Base-by-base conservation (phyloP, 2,888 invertebrate species). In the Xestia xanthographa region DNA sequence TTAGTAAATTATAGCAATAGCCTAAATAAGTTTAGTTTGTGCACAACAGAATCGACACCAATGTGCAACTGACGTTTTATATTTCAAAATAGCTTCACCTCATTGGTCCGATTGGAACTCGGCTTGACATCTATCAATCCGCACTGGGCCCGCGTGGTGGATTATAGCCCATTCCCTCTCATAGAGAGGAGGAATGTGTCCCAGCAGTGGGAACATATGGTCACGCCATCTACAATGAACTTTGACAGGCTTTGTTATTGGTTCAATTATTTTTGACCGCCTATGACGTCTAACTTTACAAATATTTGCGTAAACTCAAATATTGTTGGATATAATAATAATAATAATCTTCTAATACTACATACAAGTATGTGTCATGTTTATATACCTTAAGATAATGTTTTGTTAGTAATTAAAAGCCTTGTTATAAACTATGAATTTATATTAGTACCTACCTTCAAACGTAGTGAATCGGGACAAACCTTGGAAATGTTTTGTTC, bases 181-280 rank as follows among this genome's bases (percentile, higher is more conserved):
- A n/a, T n/a, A n/a, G n/a, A n/a, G n/a, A n/a, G n/a, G n/a, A n/a
- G n/a, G n/a, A n/a, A n/a, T n/a, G n/a, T n/a, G n/a, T n/a, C n/a
- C n/a, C n/a, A n/a, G n/a, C n/a, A n/a, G n/a, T n/a, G n/a, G n/a
- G n/a, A n/a, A n/a, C n/a, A n/a, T n/a, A 34, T 20, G 60, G 29
- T 60, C 9, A 60, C 60, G 60, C 60, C 60, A 60, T 34, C 60
- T 20, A 60, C 60, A 34, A 34, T 60, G 60, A 60, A 60, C 20
- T 34, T 60, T 34, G 60, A 60, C 5, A 60, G 34, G 60, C 9
- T 60, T 34, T 20, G 1, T 9, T 20, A 60, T 34, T 34, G 58
- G 58, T 58, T 58, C 56, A 17, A 56, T 56, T 56, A 26, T 56
- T 56, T 56, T 26, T 56, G 56, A 56, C 26, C 22, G 9, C 22